Evolutionary conservation across 2,888 invertebrate genomes (phyloP), one percentile per base, ranked within the genome.

Genomic region (Sminthurides aquaticus): DNA sequence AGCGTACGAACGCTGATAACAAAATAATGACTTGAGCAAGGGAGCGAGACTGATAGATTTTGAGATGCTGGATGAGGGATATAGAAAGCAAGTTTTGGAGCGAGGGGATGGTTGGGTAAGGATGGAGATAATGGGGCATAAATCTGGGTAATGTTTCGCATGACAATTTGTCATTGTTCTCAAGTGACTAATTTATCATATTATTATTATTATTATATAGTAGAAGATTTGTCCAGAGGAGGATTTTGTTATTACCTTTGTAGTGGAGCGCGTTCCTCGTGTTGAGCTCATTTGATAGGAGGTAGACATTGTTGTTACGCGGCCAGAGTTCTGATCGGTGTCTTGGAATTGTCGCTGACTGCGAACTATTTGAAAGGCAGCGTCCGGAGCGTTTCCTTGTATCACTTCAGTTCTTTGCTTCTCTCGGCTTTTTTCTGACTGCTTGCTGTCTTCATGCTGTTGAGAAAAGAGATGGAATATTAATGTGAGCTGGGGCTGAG

Each of bases 171-270:
- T n/a, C n/a, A n/a, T n/a, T n/a, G n/a, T n/a, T n/a, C n/a, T n/a
- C n/a, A n/a, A n/a, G n/a, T n/a, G n/a, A n/a, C n/a, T n/a, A n/a
- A n/a, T n/a, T n/a, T n/a, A n/a, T n/a, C n/a, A n/a, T n/a, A n/a
- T n/a, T n/a, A n/a, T n/a, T n/a, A n/a, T n/a, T n/a, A n/a, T n/a
- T n/a, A n/a, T n/a, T n/a, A n/a, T n/a, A n/a, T n/a, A n/a, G n/a
- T n/a, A n/a, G n/a, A n/a, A n/a, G n/a, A n/a, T n/a, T n/a, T n/a
- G n/a, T n/a, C n/a, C n/a, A n/a, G n/a, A n/a, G n/a, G n/a, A n/a
- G n/a, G n/a, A n/a, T n/a, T n/a, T n/a, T n/a, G n/a, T n/a, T n/a
- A 22, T 69, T 66, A 74, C 74, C 74, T 74, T 74, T 61, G 68
- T 69, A 8, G 74, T 73, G 49, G 71, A 70, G 34, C 71, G 71